These are phyloP conservation scores for Cephalopachus bancanus DNA, from an alignment of 2,797 vertebrate species.

Conservation along the genomic window DNA sequence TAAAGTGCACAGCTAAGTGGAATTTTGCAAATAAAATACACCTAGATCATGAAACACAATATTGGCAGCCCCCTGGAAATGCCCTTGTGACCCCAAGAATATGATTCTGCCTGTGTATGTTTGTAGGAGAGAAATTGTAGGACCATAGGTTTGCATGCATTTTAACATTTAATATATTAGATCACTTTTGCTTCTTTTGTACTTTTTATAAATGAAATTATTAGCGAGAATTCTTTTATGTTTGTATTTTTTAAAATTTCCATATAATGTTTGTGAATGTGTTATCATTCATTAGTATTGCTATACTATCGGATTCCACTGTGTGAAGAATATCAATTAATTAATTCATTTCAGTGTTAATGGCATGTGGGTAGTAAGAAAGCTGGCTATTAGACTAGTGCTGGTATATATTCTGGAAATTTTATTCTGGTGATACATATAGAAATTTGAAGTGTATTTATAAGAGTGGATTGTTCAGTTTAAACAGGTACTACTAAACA, in stretches of 20 bases:
- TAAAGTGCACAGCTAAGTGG: neutral
- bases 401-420: neutral
- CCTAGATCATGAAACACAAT: neutral
- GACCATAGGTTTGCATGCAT: neutral
- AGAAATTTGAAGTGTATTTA: neutral
- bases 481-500: no score
- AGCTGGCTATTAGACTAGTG: neutral
- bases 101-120: neutral
- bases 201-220: neutral
- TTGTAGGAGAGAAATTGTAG: neutral
- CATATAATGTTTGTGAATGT: neutral
- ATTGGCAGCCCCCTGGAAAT: neutral
- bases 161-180: neutral
- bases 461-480: no score
- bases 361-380: neutral
- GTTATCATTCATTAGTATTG: neutral
- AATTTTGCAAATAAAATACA: neutral
- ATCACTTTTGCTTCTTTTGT: neutral
- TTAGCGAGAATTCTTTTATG: neutral
- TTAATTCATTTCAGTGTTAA: neutral
- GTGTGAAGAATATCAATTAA: neutral
- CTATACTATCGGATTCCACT: neutral
- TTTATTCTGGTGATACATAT: neutral
- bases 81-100: neutral
- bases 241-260: neutral